Conservation (phyloP, 2,888 invertebrate genomes). For the Axea sp. region DNA sequence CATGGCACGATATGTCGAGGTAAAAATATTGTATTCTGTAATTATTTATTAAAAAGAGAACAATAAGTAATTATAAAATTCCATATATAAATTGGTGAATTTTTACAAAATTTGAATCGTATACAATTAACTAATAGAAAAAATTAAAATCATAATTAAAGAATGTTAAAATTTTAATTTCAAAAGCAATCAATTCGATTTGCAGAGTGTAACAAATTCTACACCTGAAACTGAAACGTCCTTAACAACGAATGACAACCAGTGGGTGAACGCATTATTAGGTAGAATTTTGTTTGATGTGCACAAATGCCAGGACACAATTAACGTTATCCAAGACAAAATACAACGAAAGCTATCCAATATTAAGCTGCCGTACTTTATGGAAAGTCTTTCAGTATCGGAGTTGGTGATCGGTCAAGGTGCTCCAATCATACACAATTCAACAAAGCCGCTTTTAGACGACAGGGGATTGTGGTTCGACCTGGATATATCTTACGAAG, state of each 20-base stretch:
- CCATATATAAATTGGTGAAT: neutral
- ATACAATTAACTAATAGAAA: too few species aligned
- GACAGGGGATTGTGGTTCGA: constrained; percentile 94
- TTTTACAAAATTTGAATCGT: neutral
- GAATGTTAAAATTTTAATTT: too few species aligned
- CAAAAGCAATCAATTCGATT: too few species aligned
- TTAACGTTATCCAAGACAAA: constrained; percentile 85
- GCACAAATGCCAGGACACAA: constrained; percentile 86
- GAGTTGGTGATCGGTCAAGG: constrained; percentile 86
- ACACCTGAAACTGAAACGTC: constrained; percentile 62
- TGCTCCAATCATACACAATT: constrained; percentile 84
- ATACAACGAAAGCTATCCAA: constrained; percentile 92
- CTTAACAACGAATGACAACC: constrained; percentile 78
- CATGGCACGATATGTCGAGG: constrained; percentile 74
- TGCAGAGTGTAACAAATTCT: constrained; percentile 51
- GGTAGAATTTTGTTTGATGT: constrained; percentile 91
- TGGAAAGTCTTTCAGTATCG: constrained; percentile 89
- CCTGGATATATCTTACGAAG: constrained; percentile 89
- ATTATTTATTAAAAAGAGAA: too few species aligned
- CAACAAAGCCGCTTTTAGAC: constrained; percentile 85
- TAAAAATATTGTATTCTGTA: too few species aligned
- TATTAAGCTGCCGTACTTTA: constrained; percentile 93
- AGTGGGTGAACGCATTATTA: constrained; percentile 89
- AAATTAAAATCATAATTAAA: too few species aligned
- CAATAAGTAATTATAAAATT: too few species aligned